A percentile compares a stretch with the other conserved stretches of the same genome.
Conservation (phyloP, 2,113 vertebrate species). For the Chamaea fasciata region DNA sequence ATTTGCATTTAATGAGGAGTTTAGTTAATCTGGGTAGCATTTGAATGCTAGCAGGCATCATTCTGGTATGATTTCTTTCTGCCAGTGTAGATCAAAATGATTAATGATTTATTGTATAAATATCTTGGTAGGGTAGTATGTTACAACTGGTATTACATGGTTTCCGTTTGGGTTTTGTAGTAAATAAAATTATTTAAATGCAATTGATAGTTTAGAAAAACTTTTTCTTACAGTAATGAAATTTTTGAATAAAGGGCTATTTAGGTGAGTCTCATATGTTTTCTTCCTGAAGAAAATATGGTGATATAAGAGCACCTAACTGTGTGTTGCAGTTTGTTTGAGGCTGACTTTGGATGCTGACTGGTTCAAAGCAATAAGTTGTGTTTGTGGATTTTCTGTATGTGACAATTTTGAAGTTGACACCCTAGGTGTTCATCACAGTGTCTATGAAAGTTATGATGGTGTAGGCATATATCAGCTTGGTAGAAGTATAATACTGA, state of each 20-base stretch:
- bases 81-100: background rate
- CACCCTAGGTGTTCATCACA: background rate
- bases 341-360: background rate
- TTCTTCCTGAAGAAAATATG: background rate
- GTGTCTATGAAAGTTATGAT: background rate
- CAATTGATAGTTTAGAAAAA: background rate
- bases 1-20: background rate
- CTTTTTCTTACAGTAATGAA: background rate
- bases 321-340: background rate
- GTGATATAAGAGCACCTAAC: background rate
- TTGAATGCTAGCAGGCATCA: background rate
- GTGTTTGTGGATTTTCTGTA: background rate
- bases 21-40: background rate
- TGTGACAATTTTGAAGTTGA: background rate
- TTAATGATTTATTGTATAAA: background rate
- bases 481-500: background rate
- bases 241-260: background rate
- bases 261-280: background rate
- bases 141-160: background rate
- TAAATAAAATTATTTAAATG: background rate
- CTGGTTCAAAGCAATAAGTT: background rate
- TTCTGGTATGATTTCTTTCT: background rate
- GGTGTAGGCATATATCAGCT: background rate
- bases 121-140: background rate
- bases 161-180: background rate